Evolutionary conservation across 2,113 vertebrate genomes (phyloP), one percentile per base, ranked within the genome.

Genomic region (Melanocharis versteri): DNA sequence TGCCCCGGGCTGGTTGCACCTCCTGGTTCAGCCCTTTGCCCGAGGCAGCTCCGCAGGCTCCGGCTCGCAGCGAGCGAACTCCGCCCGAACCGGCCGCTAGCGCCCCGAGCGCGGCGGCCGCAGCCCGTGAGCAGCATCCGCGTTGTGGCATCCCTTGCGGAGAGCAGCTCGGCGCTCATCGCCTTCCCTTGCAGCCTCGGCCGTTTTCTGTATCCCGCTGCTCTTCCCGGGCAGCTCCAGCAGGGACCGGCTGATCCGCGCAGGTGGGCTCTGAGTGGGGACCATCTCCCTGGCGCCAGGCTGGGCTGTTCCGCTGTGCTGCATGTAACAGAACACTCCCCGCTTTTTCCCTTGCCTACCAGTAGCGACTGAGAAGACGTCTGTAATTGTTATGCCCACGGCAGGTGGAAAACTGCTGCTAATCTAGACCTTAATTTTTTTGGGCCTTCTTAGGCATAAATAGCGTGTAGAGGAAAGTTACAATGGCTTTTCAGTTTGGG

Each of bases 161-260:
- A 13, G 40, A 30, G 8, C 8, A 3, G 35, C 47, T 31, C 21
- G 0, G 1, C 35, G 5, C 31, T 0, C 3, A 33, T 31, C 19
- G 3, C 11, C 26, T 44, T 73, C 45, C 56, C 28, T 10, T 5
- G 33, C 33, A 84, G 45, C 18, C 91, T 31, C 40, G 30, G 33
- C 40, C 18, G 0, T n/a, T 16, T 42, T 13, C 56, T 22, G 28
- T 26, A 2, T 18, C 21, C 27, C 20, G 0, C 1, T 45, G 13
- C 8, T 79, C 35, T 42, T 42, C 51, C 27, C 13, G n/a, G 45
- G 18, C 71, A 53, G 56, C 61, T 61, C 2, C 50, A 24, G 65
- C 48, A 0, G 22, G 17, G 30, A 4, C n/a, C 0, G 5, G 28
- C 60, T 31, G 76, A 28, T 27, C 39, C 1, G 0, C 53, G 8